Conservation (phyloP, 2,888 invertebrate genomes). For the Lamproptera curius region DNA sequence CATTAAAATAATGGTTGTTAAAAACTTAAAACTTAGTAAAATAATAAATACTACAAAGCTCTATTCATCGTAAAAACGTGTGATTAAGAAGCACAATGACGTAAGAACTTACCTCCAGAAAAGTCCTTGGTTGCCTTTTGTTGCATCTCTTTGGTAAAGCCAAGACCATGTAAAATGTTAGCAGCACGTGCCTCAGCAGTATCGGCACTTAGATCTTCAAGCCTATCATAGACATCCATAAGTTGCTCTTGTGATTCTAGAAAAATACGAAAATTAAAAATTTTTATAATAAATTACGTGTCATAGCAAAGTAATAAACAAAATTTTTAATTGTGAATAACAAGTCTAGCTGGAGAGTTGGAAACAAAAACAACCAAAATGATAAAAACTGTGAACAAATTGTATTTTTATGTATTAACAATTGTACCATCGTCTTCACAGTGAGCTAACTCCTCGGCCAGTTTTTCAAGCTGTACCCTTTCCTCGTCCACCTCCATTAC, state of each 20-base stretch:
- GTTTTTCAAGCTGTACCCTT: conserved; percentile 90
- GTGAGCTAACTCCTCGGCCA: conserved; percentile 93
- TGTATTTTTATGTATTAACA: not conserved
- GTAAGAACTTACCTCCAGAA: conserved; percentile 81
- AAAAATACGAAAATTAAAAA: not conserved
- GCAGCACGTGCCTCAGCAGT: conserved; percentile 97
- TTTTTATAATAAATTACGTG: not conserved
- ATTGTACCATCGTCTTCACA: conserved; percentile 89
- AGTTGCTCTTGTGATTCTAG: conserved; percentile 94
- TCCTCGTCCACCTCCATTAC: conserved; percentile 99
- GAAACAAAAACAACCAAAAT: too few relatives aligned
- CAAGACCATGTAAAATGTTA: conserved; percentile 96
- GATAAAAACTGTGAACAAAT: too few relatives aligned
- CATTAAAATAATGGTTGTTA: too few relatives aligned
- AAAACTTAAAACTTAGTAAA: too few relatives aligned
- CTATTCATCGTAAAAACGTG: too few relatives aligned
- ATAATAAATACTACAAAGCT: too few relatives aligned
- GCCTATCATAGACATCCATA: conserved; percentile 97
- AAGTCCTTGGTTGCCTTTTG: conserved; percentile 91
- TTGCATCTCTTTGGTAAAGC: conserved; percentile 94
- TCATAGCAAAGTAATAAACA: too few relatives aligned
- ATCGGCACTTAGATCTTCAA: conserved; percentile 98
- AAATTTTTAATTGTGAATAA: too few relatives aligned
- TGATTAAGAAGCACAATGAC: too few relatives aligned
- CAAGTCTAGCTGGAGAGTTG: too few relatives aligned